Conservation (phyloP, 2,113 vertebrate genomes). For the Corapipo altera region DNA sequence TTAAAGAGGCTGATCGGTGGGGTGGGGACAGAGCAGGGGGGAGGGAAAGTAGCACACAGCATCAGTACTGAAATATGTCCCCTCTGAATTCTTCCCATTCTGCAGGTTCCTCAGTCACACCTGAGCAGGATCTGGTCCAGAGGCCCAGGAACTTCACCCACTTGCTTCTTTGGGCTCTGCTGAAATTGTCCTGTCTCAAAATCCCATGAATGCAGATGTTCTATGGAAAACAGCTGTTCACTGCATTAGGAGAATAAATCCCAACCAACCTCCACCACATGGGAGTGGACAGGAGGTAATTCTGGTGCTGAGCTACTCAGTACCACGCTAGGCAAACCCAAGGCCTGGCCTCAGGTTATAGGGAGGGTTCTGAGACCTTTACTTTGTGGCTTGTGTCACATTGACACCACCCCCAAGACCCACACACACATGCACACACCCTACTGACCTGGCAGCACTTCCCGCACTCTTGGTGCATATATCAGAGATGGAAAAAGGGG, state of each 20-base stretch:
- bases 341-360: background rate
- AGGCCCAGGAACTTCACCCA: background rate
- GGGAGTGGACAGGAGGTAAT: background rate
- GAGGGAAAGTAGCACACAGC: background rate
- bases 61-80: slow-evolving; percentile 19
- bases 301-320: background rate
- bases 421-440: no score
- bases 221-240: background rate
- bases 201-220: rapidly evolving
- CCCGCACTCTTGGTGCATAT: background rate
- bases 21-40: slow-evolving; percentile 15
- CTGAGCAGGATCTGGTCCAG: background rate
- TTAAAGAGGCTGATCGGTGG: slow-evolving; percentile 43
- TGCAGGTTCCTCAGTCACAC: background rate
- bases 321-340: rapidly evolving
- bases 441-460: background rate
- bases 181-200: background rate
- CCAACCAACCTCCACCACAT: background rate
- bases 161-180: background rate
- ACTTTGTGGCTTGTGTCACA: background rate
- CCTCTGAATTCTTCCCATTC: slow-evolving; percentile 12
- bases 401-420: background rate
- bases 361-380: background rate
- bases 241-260: rapidly evolving
- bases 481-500: background rate